Conservation (phyloP, 2,888 invertebrate species). For the Drymonia ruficornis region DNA sequence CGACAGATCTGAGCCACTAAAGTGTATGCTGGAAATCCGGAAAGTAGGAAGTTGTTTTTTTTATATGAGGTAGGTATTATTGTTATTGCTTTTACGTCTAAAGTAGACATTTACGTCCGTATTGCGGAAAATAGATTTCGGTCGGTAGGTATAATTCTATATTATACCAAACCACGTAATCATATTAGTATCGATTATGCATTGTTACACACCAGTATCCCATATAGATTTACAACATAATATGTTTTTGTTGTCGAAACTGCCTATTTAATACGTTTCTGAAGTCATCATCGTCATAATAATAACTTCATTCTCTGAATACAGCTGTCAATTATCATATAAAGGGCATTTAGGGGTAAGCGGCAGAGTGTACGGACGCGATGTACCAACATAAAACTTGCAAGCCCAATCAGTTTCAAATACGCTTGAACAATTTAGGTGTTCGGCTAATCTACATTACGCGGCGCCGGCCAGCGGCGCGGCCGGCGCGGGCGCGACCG, state of each 20-base stretch:
- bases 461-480: conserved; percentile 20
- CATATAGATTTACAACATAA: no score
- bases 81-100: conserved; percentile 28
- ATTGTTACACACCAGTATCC: no score
- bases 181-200: no score
- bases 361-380: not conserved
- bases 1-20: conserved; percentile 36
- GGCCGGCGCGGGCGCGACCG: conserved; percentile 5
- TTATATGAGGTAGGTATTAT: conserved; percentile 35
- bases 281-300: not conserved
- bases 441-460: conserved; percentile 35
- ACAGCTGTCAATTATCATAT: not conserved
- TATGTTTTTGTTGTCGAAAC: no score
- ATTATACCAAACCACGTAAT: not conserved
- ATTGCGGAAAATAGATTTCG: conserved; percentile 8
- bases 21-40: conserved; percentile 41
- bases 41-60: conserved; percentile 41
- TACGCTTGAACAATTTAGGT: conserved; percentile 30
- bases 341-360: not conserved
- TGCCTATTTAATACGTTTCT: not conserved
- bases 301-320: not conserved
- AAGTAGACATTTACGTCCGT: conserved; percentile 15
- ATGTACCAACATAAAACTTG: conserved; percentile 9
- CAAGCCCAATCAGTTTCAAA: conserved; percentile 16
- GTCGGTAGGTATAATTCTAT: not conserved